Percentiles rank a stretch among this genome's conserved stretches.
Conservation (phyloP, 2,113 vertebrate species). For the Asarcornis scutulata region DNA sequence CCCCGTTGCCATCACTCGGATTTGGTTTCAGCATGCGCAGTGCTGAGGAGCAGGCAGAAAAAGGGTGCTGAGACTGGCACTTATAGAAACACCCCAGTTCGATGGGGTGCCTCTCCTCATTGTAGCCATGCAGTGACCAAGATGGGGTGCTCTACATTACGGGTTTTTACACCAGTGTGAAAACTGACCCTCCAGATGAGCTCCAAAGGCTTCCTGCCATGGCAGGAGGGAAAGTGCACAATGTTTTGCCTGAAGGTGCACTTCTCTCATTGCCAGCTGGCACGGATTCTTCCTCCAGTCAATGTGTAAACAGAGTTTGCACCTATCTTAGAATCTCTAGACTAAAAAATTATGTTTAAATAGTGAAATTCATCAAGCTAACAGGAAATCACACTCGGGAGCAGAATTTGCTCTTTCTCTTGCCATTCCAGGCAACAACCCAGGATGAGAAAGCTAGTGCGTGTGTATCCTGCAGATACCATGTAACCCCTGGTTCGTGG, state of each 20-base stretch:
- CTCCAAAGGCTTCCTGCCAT: neutral
- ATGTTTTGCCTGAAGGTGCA: neutral
- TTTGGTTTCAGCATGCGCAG: neutral
- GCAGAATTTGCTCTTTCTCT: neutral
- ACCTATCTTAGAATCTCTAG: neutral
- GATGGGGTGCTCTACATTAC: neutral
- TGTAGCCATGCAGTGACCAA: neutral
- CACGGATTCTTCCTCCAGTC: neutral
- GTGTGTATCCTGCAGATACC: neutral
- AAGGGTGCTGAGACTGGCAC: neutral
- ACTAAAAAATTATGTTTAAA: neutral
- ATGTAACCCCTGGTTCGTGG: neutral
- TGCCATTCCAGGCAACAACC: neutral
- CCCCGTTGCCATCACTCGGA: neutral
- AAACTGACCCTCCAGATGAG: neutral
- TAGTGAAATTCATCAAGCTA: neutral
- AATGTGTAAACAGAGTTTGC: neutral
- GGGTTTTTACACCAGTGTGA: neutral
- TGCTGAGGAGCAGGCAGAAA: neutral
- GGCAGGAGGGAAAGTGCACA: neutral
- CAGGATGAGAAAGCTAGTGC: neutral
- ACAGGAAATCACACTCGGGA: conserved; percentile 45
- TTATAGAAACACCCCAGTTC: neutral
- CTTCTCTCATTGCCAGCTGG: neutral
- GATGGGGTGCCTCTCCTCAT: neutral